These are phyloP conservation scores for Phyllotreta cruciferae DNA, from an alignment of 2,888 invertebrate genomes.

Conservation along the genomic window DNA sequence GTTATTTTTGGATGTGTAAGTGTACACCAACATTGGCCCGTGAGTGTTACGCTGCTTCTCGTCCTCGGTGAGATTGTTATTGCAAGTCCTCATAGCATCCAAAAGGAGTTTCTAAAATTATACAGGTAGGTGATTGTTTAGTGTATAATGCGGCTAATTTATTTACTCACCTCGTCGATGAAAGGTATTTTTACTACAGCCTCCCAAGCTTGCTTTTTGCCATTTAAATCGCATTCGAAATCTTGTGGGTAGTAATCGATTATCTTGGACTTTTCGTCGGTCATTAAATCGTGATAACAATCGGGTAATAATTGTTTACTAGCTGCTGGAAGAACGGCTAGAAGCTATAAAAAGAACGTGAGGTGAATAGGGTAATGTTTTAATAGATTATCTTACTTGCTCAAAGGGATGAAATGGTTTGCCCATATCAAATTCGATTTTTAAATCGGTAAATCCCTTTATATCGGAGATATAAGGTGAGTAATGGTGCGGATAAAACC, in stretches of 20 bases:
- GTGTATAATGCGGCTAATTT: background rate
- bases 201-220: slow-evolving; percentile 96
- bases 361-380: background rate
- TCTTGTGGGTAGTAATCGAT: slow-evolving; percentile 89
- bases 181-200: slow-evolving; percentile 93
- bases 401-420: slow-evolving; percentile 92
- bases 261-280: slow-evolving; percentile 78
- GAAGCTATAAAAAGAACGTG: slow-evolving; percentile 63
- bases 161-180: slow-evolving; percentile 75
- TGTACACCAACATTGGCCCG: slow-evolving; percentile 86
- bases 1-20: slow-evolving; percentile 67
- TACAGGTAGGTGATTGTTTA: background rate
- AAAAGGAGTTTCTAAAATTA: slow-evolving; percentile 67
- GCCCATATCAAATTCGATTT: slow-evolving; percentile 83
- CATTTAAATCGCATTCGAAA: slow-evolving; percentile 94
- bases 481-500: slow-evolving; percentile 98
- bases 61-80: slow-evolving; percentile 69
- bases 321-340: slow-evolving; percentile 88
- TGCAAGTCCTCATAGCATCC: slow-evolving; percentile 76
- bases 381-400: slow-evolving; percentile 64
- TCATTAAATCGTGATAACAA: slow-evolving; percentile 82
- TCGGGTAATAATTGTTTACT: slow-evolving; percentile 79
- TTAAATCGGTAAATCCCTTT: slow-evolving; percentile 72
- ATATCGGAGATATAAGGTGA: slow-evolving; percentile 96
- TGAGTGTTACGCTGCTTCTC: slow-evolving; percentile 81